phyloP scores from a whole-genome alignment of 2,113 vertebrate species.

The Podiceps cristatus region DNA sequence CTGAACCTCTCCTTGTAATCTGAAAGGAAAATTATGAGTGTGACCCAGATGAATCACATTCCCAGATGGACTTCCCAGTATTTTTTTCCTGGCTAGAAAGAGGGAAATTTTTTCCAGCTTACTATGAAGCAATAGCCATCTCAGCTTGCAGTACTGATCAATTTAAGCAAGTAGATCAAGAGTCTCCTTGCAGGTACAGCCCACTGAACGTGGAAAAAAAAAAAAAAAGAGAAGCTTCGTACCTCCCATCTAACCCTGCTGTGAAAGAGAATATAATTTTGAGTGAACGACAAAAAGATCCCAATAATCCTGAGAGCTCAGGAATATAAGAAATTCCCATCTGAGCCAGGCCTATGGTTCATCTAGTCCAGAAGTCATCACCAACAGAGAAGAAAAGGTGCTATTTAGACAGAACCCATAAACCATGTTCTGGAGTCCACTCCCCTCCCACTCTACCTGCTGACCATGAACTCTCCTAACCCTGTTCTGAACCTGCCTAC shows the following conservation, averaged over 20 bases:
- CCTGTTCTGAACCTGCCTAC: conserved; percentile 16
- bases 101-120: conserved; percentile 2
- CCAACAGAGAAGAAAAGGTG: not conserved
- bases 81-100: conserved; percentile 39
- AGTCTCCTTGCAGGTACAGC: not conserved
- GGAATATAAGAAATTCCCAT: not conserved
- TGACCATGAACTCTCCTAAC: conserved; percentile 28
- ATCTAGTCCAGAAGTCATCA: not conserved
- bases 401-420: not conserved
- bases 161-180: not conserved
- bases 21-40: not conserved
- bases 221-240: not conserved
- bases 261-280: not conserved
- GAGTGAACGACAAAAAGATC: not conserved
- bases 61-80: not conserved
- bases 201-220: not conserved
- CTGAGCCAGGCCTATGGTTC: not conserved
- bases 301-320: not conserved
- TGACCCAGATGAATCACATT: not conserved
- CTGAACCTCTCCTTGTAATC: not conserved
- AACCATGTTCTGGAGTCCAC: not conserved
- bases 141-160: not conserved
- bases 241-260: not conserved
- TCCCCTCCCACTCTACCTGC: not conserved
- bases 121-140: not conserved